Evolutionary conservation across 2,113 vertebrate species (phyloP), one percentile per base, ranked within the genome.

Genomic region (Raja brachyura): DNA sequence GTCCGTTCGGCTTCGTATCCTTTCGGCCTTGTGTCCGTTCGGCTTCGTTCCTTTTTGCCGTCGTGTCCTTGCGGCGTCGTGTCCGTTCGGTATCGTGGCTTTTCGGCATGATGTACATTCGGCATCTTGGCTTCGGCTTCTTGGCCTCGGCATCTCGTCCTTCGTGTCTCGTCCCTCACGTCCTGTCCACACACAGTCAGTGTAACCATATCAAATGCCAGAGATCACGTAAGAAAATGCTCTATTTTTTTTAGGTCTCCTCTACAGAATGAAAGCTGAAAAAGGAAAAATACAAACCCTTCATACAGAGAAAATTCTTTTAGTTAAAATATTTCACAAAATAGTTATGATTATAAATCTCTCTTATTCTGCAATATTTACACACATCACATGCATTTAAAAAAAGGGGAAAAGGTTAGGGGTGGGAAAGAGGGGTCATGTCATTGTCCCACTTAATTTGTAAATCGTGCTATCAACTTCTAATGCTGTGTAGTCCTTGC

Each of bases 241-340:
- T 48, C 39, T 92, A 48, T 66, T 54, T 92, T 48, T 48, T 54
- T 92, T 92, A 31, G 66, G 33, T 73, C 18, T 20, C 68, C 73
- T 92, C 66, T 92, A 54, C 14, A 73, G 31, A 68, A 92, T 92
- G 90, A 93, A 94, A 68, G 93, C 93, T 94, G 76, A 93, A 94
- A 94, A 93, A 96, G 97, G 95, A 93, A 95, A 96, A 94, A 93
- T 95, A 94, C 95, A 93, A 94, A 95, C 94, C 90, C 93, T 95
- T 95, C 94, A 95, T 95, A 96, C 94, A 96, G 96, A 96, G 94
- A 95, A 95, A 96, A 94, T 95, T 95, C 94, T 93, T 96, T 97
- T 96, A 96, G 96, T 97, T 97, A 97, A 98, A 98, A 97, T 97
- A 96, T 95, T 96, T 97, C 96, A 98, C 97, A 97, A 97, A 98